Percentiles rank a stretch among this genome's conserved stretches.
phyloP scores from a whole-genome alignment of 1,140 invertebrate species.

The Hylaeus anthracinus region DNA sequence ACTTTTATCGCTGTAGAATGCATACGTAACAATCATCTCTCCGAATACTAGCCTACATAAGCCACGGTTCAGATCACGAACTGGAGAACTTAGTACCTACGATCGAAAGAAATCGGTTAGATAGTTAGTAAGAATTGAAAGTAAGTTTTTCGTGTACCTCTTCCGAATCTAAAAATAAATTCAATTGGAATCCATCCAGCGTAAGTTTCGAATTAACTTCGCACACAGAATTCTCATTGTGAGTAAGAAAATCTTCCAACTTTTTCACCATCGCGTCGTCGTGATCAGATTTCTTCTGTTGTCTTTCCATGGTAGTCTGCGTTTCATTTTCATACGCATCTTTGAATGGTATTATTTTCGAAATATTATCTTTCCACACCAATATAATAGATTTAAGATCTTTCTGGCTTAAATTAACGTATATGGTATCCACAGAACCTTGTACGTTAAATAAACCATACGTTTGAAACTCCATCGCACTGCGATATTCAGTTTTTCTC shows the following conservation, averaged over 20 bases:
- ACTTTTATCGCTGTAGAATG: slow-evolving; percentile 87
- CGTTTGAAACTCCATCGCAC: slow-evolving; percentile 63
- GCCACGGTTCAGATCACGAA: slow-evolving; percentile 87
- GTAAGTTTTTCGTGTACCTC: slow-evolving; percentile 77
- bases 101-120: slow-evolving; percentile 5
- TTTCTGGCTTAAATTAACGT: slow-evolving; percentile 87
- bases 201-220: slow-evolving; percentile 83
- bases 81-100: slow-evolving; percentile 86
- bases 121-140: not conserved
- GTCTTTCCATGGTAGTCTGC: slow-evolving; percentile 9
- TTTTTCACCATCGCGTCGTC: slow-evolving; percentile 86
- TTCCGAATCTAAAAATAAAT: slow-evolving; percentile 87
- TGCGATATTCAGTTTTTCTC: slow-evolving; percentile 80
- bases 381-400: slow-evolving; percentile 86
- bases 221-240: slow-evolving; percentile 82
- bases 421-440: slow-evolving; percentile 85
- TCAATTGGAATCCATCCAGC: slow-evolving; percentile 86
- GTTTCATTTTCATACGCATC: slow-evolving; percentile 47
- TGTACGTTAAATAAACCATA: slow-evolving; percentile 84
- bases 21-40: slow-evolving; percentile 84
- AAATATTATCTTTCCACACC: slow-evolving; percentile 86
- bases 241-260: slow-evolving; percentile 88
- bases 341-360: slow-evolving; percentile 60
- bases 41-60: slow-evolving; percentile 87
- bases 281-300: slow-evolving; percentile 32